These are phyloP conservation scores for Tenthredo mesomela DNA, from an alignment of 2,888 invertebrate genomes.

Conservation along the genomic window DNA sequence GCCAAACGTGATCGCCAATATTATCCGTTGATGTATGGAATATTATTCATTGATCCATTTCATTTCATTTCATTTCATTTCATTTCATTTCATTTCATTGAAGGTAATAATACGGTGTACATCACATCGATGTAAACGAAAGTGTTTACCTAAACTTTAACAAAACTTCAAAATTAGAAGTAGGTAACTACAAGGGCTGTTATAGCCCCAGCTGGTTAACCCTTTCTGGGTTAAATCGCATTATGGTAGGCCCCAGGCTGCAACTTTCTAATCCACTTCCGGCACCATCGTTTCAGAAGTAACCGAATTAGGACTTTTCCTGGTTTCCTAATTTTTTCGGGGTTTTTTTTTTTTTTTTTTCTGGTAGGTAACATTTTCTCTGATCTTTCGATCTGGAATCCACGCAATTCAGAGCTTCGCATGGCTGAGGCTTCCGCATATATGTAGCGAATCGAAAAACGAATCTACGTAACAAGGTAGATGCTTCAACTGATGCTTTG, in stretches of 20 bases:
- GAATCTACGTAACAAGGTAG: not conserved
- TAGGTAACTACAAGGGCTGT: conserved; percentile 1
- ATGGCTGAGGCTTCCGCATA: not conserved
- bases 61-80: too few relatives aligned
- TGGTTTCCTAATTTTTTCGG: too few relatives aligned
- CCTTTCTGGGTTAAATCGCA: conserved; percentile 12
- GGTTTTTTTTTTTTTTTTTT: not conserved
- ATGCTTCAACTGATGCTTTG: not conserved
- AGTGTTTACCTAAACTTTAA: not conserved
- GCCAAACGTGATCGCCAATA: not conserved
- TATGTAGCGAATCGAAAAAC: not conserved
- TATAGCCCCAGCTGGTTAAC: not conserved
- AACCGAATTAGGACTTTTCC: not conserved
- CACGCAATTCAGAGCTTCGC: not conserved
- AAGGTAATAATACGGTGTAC: not conserved
- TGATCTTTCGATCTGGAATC: not conserved
- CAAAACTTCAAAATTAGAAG: conserved; percentile 32
- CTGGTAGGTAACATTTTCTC: not conserved
- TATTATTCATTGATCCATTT: not conserved
- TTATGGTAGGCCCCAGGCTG: not conserved
- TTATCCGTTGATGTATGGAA: not conserved
- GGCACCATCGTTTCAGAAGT: not conserved
- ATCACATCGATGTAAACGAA: not conserved
- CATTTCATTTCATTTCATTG: too few relatives aligned
- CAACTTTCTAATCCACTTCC: conserved; percentile 38